Conservation (phyloP, 1,140 invertebrate genomes). For the Drosophila nebulosa region DNA sequence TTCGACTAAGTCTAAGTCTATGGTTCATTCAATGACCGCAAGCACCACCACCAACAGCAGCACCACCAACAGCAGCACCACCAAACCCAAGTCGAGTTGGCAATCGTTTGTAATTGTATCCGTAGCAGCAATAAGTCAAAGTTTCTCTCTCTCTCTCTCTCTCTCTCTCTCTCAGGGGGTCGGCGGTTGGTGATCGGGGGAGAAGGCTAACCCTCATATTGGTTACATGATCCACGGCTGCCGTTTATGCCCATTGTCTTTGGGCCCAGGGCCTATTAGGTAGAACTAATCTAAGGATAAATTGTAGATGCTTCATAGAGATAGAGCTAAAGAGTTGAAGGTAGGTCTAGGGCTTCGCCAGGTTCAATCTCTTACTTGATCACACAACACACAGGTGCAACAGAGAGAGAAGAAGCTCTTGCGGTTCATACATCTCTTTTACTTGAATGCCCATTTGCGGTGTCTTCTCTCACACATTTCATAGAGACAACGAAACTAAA, state of each 20-base stretch:
- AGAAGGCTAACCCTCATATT: slow-evolving; percentile 35
- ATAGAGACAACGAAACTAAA: too few relatives aligned
- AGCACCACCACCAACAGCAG: slow-evolving; percentile 23
- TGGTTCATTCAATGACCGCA: slow-evolving; percentile 65
- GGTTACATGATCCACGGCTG: slow-evolving; percentile 39
- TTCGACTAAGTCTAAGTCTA: slow-evolving; percentile 2
- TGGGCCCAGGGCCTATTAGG: slow-evolving; percentile 48
- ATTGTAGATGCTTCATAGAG: too few relatives aligned
- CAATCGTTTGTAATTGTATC: slow-evolving; percentile 76
- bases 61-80: background rate
- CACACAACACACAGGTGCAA: too few relatives aligned
- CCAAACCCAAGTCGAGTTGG: slow-evolving; percentile 8
- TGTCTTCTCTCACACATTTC: too few relatives aligned
- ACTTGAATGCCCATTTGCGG: too few relatives aligned
- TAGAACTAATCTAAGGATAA: slow-evolving; percentile 38
- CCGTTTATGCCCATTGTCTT: background rate
- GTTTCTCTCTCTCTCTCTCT: slow-evolving; percentile 48
- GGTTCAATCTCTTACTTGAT: too few relatives aligned
- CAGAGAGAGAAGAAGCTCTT: too few relatives aligned
- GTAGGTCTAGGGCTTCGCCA: too few relatives aligned
- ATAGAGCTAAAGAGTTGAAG: too few relatives aligned
- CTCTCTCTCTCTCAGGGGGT: too few relatives aligned
- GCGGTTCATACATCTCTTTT: too few relatives aligned
- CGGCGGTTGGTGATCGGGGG: too few relatives aligned
- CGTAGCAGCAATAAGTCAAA: slow-evolving; percentile 75